phyloP scores from a whole-genome alignment of 2,888 invertebrate genomes.

The Eustalomyia histrio region DNA sequence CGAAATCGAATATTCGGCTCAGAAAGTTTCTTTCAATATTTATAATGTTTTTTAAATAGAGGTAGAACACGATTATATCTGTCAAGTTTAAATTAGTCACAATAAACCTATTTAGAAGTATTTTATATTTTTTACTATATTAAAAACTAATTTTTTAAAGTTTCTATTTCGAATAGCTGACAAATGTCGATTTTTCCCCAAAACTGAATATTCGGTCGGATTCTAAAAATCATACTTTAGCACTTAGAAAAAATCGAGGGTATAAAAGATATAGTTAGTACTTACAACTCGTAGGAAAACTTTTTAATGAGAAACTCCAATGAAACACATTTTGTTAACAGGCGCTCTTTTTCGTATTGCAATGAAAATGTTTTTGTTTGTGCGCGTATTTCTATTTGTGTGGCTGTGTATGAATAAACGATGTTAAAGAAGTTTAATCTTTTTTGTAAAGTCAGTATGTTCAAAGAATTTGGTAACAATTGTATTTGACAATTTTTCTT shows the following conservation, averaged over 20 bases:
- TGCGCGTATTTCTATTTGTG: background rate
- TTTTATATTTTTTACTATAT: too few species aligned
- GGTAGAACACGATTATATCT: too few species aligned
- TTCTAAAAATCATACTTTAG: too few species aligned
- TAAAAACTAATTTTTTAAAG: too few species aligned
- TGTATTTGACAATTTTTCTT: constrained; percentile 3
- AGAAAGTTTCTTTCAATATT: too few species aligned
- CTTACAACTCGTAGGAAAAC: constrained; percentile 39
- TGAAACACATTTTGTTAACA: constrained; percentile 43
- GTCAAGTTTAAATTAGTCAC: too few species aligned
- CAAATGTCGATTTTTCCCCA: too few species aligned
- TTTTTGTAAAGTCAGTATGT: background rate
- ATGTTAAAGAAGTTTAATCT: background rate
- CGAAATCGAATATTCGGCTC: too few species aligned
- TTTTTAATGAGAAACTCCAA: constrained; percentile 68
- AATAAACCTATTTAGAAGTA: too few species aligned
- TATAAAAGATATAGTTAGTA: constrained; percentile 20
- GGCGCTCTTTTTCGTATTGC: background rate
- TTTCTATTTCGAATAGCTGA: too few species aligned
- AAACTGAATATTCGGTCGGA: too few species aligned
- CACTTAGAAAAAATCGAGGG: constrained; percentile 22
- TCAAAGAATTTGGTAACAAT: constrained; percentile 3
- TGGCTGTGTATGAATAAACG: background rate
- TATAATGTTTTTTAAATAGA: too few species aligned
- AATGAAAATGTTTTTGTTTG: background rate